Percentiles rank a stretch among this genome's conserved stretches.
phyloP scores from a whole-genome alignment of 2,888 invertebrate species.

The Drosophila pullipes region DNA sequence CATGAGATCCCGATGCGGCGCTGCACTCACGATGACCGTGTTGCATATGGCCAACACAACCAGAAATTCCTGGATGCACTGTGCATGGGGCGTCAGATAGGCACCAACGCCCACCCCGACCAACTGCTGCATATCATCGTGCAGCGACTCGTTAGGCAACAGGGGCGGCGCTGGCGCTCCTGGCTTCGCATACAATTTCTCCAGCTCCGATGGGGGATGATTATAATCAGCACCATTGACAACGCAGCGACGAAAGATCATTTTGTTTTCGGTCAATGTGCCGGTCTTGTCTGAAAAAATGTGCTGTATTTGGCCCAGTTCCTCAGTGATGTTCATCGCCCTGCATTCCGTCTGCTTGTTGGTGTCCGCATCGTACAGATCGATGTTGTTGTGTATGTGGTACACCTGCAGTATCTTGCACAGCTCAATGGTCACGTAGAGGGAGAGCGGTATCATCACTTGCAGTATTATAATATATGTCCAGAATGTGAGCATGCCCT shows the following conservation, averaged over 20 bases:
- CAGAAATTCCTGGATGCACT: constrained; percentile 94
- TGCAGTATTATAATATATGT: constrained; percentile 98
- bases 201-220: constrained; percentile 91
- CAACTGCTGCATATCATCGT: constrained; percentile 86
- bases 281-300: constrained; percentile 99
- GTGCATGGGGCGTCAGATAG: constrained; percentile 87
- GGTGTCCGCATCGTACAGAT: constrained; percentile 93
- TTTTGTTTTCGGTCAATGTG: constrained; percentile 98
- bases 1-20: constrained; percentile 91
- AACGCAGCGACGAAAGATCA: constrained; percentile 97
- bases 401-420: constrained; percentile 98
- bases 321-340: constrained; percentile 98
- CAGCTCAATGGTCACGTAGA: constrained; percentile 98
- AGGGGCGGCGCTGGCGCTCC: constrained; percentile 86
- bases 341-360: constrained; percentile 95
- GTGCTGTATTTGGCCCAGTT: constrained; percentile 97
- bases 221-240: constrained; percentile 96
- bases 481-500: constrained; percentile 96
- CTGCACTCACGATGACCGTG: constrained; percentile 96
- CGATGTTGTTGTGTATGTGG: constrained; percentile 95
- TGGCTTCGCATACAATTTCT: constrained; percentile 86
- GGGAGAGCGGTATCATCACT: constrained; percentile 98
- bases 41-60: constrained; percentile 97
- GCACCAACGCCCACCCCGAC: constrained; percentile 81
- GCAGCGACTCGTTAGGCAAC: constrained; percentile 86